Evolutionary conservation across 1,140 invertebrate genomes (phyloP).

Genomic region (Drosophila sproati): DNA sequence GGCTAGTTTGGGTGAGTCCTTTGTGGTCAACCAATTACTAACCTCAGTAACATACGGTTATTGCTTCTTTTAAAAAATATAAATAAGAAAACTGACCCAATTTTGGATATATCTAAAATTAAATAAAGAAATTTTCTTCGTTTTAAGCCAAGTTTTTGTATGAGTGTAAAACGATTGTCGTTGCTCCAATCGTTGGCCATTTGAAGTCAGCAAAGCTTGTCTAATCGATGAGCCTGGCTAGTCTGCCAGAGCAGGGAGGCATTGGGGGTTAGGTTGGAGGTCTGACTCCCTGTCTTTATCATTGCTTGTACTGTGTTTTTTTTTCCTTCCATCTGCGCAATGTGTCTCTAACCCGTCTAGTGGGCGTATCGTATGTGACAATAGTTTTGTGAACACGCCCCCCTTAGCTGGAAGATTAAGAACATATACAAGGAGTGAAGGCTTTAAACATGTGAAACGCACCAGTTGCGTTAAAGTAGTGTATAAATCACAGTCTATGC

Average conservation of each 20-base stretch:
- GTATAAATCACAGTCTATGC: slow-evolving; percentile 33
- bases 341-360: slow-evolving; percentile 59
- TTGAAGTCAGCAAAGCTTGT: slow-evolving; percentile 43
- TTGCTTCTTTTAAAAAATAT: too few relatives aligned
- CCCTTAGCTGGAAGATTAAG: slow-evolving; percentile 46
- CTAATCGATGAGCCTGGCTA: slow-evolving; percentile 55
- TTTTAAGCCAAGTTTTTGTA: background rate
- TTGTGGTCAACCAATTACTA: too few relatives aligned
- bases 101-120: too few relatives aligned
- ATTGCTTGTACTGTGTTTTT: background rate
- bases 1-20: too few relatives aligned
- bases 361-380: slow-evolving; percentile 70
- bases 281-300: background rate
- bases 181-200: slow-evolving; percentile 15
- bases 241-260: background rate
- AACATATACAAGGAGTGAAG: slow-evolving; percentile 13
- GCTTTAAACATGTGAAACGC: slow-evolving; percentile 13
- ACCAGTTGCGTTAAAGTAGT: slow-evolving; percentile 35
- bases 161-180: background rate
- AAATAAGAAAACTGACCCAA: too few relatives aligned
- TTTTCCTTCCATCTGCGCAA: slow-evolving; percentile 15
- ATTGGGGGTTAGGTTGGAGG: background rate
- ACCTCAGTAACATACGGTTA: too few relatives aligned
- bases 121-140: background rate
- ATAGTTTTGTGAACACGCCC: slow-evolving; percentile 59